A percentile compares a stretch with the other conserved stretches of the same genome.
Evolutionary conservation across 2,888 invertebrate species (phyloP).

Genomic region (Gisinianus flammeolus): DNA sequence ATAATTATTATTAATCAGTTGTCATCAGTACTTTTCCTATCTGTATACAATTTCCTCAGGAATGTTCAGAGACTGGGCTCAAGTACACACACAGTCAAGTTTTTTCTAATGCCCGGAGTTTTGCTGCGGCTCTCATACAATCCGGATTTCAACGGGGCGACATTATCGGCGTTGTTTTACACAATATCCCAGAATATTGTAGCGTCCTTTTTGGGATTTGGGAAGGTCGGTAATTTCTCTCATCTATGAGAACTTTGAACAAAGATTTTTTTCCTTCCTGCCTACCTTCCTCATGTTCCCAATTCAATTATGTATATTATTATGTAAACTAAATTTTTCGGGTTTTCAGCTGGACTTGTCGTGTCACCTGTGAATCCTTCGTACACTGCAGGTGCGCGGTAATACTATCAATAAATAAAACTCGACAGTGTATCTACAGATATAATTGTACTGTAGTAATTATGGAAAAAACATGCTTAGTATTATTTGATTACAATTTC

Average conservation of each 20-base stretch:
- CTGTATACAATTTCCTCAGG: conserved; percentile 38
- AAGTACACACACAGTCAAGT: conserved; percentile 71
- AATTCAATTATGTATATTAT: too few species aligned
- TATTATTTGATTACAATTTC: not conserved
- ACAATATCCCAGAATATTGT: conserved; percentile 76
- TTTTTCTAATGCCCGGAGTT: conserved; percentile 63
- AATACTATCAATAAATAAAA: conserved; percentile 1
- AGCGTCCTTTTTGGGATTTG: conserved; percentile 53
- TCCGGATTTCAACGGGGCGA: conserved; percentile 70
- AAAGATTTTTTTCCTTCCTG: too few species aligned
- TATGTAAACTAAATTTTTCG: too few species aligned
- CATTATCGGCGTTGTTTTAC: conserved; percentile 73
- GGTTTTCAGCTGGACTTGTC: conserved; percentile 52
- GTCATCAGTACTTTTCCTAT: not conserved
- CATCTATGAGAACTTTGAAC: conserved; percentile 51
- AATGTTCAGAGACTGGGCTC: conserved; percentile 71
- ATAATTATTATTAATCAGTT: not conserved
- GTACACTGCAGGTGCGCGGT: conserved; percentile 47
- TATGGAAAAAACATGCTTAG: too few species aligned
- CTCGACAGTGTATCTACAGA: not conserved
- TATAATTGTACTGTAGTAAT: too few species aligned
- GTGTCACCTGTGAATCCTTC: conserved; percentile 50
- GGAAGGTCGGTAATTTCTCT: conserved; percentile 51
- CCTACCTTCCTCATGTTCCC: too few species aligned
- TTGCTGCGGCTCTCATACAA: conserved; percentile 66